Conservation (phyloP, 2,888 invertebrate species). For the Leptinotarsa juncta region DNA sequence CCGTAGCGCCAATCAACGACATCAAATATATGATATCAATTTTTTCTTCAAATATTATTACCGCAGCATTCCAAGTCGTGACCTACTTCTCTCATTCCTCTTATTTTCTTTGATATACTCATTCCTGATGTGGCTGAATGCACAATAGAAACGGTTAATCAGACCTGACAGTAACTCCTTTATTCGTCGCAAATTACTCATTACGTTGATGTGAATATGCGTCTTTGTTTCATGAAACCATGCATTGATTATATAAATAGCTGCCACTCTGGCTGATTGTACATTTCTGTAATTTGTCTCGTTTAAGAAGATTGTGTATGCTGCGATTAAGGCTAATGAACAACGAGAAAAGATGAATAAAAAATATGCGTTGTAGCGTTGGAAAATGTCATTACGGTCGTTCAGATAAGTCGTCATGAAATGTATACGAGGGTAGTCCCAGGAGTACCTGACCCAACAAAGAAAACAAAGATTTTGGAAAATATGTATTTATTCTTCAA, state of each 20-base stretch:
- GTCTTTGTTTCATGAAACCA: not conserved
- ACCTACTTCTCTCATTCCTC: not conserved
- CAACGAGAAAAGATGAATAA: not conserved
- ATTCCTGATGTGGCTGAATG: not conserved
- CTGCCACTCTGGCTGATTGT: constrained; percentile 3
- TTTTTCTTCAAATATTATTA: not conserved
- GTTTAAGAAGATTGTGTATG: not conserved
- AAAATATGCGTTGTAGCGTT: not conserved
- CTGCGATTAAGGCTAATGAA: not conserved
- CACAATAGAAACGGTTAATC: constrained; percentile 2
- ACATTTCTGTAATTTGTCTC: constrained; percentile 5
- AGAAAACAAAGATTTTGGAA: too few species aligned
- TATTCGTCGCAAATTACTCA: not conserved
- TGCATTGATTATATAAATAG: constrained; percentile 10
- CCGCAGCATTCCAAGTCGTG: not conserved
- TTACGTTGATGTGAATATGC: constrained; percentile 11
- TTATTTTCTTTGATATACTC: too few species aligned
- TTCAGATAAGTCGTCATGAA: too few species aligned
- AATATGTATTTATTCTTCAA: too few species aligned
- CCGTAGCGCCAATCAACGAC: too few species aligned
- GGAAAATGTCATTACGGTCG: not conserved
- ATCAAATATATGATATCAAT: not conserved
- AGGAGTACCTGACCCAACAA: too few species aligned
- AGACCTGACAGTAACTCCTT: constrained; percentile 1
- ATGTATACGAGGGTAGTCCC: too few species aligned